Evolutionary conservation across 2,113 vertebrate species (phyloP).

Genomic region (Euleptes europaea): DNA sequence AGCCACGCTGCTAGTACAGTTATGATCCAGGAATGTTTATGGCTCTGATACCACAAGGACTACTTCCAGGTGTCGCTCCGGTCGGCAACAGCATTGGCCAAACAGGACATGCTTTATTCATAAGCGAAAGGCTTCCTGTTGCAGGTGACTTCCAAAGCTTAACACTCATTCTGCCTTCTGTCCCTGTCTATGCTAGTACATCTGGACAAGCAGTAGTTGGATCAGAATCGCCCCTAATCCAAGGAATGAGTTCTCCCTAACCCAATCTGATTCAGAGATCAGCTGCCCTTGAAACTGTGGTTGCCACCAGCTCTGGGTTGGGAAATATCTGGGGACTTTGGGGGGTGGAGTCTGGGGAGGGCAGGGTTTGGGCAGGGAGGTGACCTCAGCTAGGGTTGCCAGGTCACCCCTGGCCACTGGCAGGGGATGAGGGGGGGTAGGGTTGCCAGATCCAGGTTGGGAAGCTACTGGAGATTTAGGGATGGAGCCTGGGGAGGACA

Average conservation of each 20-base stretch:
- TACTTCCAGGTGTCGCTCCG: neutral
- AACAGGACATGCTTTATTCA: conserved; percentile 1
- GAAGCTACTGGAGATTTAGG: too few species aligned
- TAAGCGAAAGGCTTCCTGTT: neutral
- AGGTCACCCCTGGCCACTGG: too few species aligned
- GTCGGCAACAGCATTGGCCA: neutral
- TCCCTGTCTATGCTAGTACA: neutral
- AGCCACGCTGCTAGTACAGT: neutral
- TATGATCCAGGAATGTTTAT: neutral
- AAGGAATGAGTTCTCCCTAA: neutral
- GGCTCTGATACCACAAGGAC: neutral
- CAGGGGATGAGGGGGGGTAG: too few species aligned
- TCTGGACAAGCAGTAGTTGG: neutral
- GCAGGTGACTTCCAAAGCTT: neutral
- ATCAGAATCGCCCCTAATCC: too few species aligned
- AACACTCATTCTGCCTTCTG: neutral
- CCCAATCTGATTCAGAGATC: neutral
- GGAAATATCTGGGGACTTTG: too few species aligned
- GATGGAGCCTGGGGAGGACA: too few species aligned
- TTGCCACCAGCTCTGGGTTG: too few species aligned
- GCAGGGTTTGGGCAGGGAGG: too few species aligned
- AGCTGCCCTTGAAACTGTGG: too few species aligned
- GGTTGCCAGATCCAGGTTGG: too few species aligned
- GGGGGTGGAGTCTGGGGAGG: too few species aligned
- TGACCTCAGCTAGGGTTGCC: too few species aligned